Percentiles rank a stretch among this genome's conserved stretches.
These are phyloP conservation scores for Paraplagusia blochii DNA, from an alignment of 2,113 vertebrate genomes.

Conservation along the genomic window DNA sequence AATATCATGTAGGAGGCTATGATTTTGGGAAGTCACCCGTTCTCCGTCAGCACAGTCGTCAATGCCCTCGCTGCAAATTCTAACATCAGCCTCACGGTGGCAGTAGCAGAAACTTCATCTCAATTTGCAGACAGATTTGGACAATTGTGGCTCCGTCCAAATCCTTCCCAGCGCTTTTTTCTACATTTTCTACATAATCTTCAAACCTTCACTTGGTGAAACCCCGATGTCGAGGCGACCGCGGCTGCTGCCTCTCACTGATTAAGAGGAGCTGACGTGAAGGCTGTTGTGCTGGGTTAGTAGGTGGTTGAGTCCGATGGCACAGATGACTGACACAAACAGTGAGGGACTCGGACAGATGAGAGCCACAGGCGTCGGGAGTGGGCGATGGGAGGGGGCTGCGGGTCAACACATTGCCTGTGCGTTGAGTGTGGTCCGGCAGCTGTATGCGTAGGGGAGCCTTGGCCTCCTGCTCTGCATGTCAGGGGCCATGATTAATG, in stretches of 20 bases:
- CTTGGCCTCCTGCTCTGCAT: slow-evolving; percentile 73
- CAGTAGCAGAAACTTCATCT: neutral
- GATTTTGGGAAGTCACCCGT: too few species aligned
- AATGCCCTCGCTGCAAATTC: neutral
- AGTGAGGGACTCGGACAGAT: slow-evolving; percentile 58
- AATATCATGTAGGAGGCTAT: too few species aligned
- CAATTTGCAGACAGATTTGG: neutral
- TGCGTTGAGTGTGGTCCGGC: slow-evolving; percentile 70
- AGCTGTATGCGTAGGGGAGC: slow-evolving; percentile 73
- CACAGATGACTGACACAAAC: slow-evolving; percentile 62
- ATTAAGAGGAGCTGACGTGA: neutral
- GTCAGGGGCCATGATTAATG: slow-evolving; percentile 77
- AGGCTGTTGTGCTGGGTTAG: slow-evolving; percentile 9
- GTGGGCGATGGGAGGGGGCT: slow-evolving; percentile 1
- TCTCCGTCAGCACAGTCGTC: too few species aligned
- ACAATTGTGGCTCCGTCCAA: neutral
- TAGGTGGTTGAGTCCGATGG: slow-evolving; percentile 38
- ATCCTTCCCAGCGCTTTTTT: neutral
- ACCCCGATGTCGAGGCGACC: too few species aligned
- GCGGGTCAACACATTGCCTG: slow-evolving; percentile 58
- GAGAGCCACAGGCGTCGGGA: slow-evolving; percentile 48
- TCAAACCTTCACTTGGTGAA: neutral
- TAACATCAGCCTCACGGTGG: neutral
- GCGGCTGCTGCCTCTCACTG: too few species aligned
- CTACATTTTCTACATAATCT: neutral